Evolutionary conservation across 2,797 vertebrate genomes (phyloP), one percentile per base, ranked within the genome.

Genomic region (Corythornis leucogaster): DNA sequence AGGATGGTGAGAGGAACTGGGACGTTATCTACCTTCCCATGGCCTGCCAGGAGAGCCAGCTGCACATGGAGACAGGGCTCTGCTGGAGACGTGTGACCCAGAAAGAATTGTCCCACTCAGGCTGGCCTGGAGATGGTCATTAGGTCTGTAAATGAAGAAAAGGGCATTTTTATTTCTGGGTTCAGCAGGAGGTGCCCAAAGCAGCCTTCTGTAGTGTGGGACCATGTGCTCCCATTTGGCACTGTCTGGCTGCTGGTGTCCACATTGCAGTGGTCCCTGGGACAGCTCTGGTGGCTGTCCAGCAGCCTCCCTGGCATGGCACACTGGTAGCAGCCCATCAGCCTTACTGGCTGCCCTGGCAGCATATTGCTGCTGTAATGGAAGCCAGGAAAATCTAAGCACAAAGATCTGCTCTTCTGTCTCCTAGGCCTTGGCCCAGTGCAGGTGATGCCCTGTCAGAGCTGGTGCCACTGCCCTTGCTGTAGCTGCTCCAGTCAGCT

Each of bases 31-130:
- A 67, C 91, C 77, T 77, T 76, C 21, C 79, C 2, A 0, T 5
- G 79, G 54, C 73, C 50, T 55, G 62, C 71, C 75, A 68, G 84
- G 15, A 73, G 40, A 59, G 78, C 40, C 78, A 35, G 43, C 70
- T 33, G 66, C 42, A 26, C 38, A 3, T 0, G 3, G 53, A 24
- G 16, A 11, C 1, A 2, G 35, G 58, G n/a, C 53, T 77, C 21
- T 46, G 46, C 67, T 54, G 38, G 8, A 61, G 78, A 10, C 30
- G 6, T 15, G 68, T 80, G 79, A 75, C 45, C 25, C 45, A 38
- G 48, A 17, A 50, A 64, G 66, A 80, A 1, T 22, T 54, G 62
- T 35, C 57, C 70, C 6, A 8, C 50, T 77, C 45, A 35, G 46
- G 28, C 55, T 73, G 55, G 30, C 22, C 64, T 76, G 43, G 53